Percentiles rank a stretch among this genome's conserved stretches.
Conservation (phyloP, 2,113 vertebrate genomes). For the Megalops atlanticus region DNA sequence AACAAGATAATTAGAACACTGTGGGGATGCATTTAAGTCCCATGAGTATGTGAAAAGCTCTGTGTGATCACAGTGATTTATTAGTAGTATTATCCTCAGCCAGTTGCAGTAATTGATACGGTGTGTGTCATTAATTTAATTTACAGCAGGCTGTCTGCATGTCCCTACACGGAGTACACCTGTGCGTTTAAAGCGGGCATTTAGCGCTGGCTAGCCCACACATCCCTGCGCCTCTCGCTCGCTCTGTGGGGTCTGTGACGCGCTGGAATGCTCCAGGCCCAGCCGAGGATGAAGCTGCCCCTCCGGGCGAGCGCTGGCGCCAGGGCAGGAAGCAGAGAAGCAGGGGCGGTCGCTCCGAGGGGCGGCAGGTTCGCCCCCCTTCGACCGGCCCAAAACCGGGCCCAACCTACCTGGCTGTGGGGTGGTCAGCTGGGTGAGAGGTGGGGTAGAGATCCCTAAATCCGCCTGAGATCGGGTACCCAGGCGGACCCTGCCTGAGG, state of each 20-base stretch:
- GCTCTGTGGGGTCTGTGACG: not conserved
- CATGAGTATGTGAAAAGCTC: too few relatives aligned
- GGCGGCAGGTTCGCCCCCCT: constrained; percentile 24
- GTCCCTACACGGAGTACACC: too few relatives aligned
- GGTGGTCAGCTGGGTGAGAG: constrained; percentile 74
- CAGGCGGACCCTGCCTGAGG: constrained; percentile 4
- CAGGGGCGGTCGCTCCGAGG: not conserved
- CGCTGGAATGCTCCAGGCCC: not conserved
- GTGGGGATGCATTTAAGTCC: too few relatives aligned
- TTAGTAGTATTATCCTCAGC: too few relatives aligned
- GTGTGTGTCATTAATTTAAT: too few relatives aligned
- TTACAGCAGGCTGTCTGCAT: too few relatives aligned
- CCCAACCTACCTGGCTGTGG: constrained; percentile 63
- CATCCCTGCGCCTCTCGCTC: not conserved
- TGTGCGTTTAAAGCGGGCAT: too few relatives aligned
- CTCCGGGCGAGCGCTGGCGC: constrained; percentile 48
- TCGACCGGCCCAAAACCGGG: not conserved
- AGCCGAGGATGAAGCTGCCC: not conserved
- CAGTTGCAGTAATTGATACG: too few relatives aligned
- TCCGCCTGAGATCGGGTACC: constrained; percentile 69
- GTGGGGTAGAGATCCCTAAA: constrained; percentile 80
- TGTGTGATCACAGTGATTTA: too few relatives aligned
- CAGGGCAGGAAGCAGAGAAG: constrained; percentile 57
- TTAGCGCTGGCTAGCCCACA: too few relatives aligned
- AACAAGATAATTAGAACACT: too few relatives aligned